phyloP scores from a whole-genome alignment of 1,140 invertebrate species.

The Tetragonula clypearis region DNA sequence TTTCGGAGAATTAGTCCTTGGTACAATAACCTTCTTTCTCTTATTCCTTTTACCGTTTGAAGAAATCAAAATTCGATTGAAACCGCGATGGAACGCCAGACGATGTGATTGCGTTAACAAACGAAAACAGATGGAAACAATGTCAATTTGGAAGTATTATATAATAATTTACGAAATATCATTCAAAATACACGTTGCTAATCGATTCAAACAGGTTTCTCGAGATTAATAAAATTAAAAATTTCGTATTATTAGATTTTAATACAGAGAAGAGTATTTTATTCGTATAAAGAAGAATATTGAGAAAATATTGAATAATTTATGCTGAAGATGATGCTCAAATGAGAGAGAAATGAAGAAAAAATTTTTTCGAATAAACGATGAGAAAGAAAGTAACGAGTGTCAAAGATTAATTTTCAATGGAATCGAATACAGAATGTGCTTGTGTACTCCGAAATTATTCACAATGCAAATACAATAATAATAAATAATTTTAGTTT shows the following conservation, averaged over 20 bases:
- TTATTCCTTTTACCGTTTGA: neutral
- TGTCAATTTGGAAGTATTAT: neutral
- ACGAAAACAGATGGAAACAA: neutral
- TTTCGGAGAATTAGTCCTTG: slow-evolving; percentile 13
- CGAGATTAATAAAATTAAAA: neutral
- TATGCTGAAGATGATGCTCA: neutral
- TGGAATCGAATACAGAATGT: neutral
- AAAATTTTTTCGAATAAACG: neutral
- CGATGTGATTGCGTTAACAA: neutral
- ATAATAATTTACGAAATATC: neutral
- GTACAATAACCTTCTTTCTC: slow-evolving; percentile 1
- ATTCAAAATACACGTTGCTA: neutral
- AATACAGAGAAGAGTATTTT: no score
- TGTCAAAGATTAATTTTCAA: neutral
- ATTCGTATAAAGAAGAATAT: no score
- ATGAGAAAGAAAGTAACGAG: neutral
- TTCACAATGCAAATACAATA: neutral
- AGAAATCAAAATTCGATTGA: slow-evolving; percentile 2
- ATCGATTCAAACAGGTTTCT: neutral
- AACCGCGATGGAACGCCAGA: neutral
- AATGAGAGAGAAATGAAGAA: neutral
- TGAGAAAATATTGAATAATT: neutral
- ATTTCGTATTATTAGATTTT: neutral
- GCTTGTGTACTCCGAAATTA: neutral
- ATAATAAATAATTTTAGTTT: neutral